A percentile compares a stretch with the other conserved stretches of the same genome.
Evolutionary conservation across 1,140 invertebrate genomes (phyloP).

Genomic region (Bombus confusus): DNA sequence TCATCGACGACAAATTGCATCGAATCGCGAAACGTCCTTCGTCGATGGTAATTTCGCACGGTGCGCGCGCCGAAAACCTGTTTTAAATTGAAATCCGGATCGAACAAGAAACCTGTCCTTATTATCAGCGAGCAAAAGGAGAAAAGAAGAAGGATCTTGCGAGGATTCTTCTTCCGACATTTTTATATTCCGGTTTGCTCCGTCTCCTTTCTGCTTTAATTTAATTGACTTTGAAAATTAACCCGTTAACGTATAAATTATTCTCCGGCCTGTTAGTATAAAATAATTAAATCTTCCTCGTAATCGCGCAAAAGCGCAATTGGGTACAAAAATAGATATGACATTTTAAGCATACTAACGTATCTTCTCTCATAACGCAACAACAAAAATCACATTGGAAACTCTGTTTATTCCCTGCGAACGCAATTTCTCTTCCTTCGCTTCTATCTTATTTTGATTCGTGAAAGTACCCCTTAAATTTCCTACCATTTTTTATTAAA

Average conservation of each 20-base stretch:
- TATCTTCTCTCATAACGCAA: too few relatives aligned
- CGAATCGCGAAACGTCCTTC: neutral
- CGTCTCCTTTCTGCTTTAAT: neutral
- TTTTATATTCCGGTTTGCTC: neutral
- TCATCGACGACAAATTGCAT: conserved; percentile 40
- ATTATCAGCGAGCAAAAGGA: neutral
- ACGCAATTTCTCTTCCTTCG: too few relatives aligned
- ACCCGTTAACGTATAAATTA: neutral
- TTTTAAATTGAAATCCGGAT: conserved; percentile 44
- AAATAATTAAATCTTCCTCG: too few relatives aligned
- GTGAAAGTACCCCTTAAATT: too few relatives aligned
- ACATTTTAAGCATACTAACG: too few relatives aligned
- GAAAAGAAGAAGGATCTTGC: neutral
- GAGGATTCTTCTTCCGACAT: neutral
- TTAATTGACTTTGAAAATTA: neutral
- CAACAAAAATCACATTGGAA: too few relatives aligned
- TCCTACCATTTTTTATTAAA: too few relatives aligned
- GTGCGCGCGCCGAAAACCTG: conserved; percentile 24
- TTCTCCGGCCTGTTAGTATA: too few relatives aligned
- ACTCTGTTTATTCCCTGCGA: too few relatives aligned
- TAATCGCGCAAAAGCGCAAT: too few relatives aligned
- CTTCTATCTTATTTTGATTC: too few relatives aligned
- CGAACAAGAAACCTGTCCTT: conserved; percentile 22
- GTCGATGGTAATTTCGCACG: conserved; percentile 28
- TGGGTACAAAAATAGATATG: too few relatives aligned